Evolutionary conservation across 1,140 invertebrate species (phyloP).

Genomic region (Hycleus cichorii): DNA sequence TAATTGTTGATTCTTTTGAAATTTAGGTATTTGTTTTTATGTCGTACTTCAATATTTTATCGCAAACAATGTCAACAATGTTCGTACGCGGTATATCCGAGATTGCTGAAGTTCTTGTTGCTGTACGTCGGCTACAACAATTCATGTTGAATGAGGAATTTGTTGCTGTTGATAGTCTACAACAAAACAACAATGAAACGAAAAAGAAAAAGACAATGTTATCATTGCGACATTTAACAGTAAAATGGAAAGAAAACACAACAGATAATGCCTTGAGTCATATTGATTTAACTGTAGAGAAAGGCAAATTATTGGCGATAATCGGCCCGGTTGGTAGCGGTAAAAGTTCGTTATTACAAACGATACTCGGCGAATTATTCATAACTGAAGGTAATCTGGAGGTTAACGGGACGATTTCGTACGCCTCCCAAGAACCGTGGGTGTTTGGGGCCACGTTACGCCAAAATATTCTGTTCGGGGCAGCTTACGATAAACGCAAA

Average conservation of each 20-base stretch:
- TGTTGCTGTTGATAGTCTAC: constrained; percentile 23
- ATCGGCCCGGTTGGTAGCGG: constrained; percentile 74
- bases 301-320: constrained; percentile 58
- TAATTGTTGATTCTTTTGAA: too few species aligned
- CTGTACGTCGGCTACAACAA: constrained; percentile 55
- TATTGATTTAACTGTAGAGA: constrained; percentile 53
- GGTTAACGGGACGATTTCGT: constrained; percentile 60
- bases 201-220: not conserved
- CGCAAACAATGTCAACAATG: constrained; percentile 64
- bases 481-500: constrained; percentile 33
- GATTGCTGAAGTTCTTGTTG: constrained; percentile 51
- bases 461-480: constrained; percentile 57
- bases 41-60: constrained; percentile 62
- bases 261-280: constrained; percentile 49
- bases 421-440: constrained; percentile 70
- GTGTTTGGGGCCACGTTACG: constrained; percentile 49
- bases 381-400: constrained; percentile 50
- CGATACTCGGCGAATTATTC: constrained; percentile 62
- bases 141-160: constrained; percentile 60
- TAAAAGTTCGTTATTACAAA: constrained; percentile 63
- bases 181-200: not conserved
- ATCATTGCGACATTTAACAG: constrained; percentile 43
- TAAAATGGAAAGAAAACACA: constrained; percentile 51
- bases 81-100: constrained; percentile 53
- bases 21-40: constrained; percentile 49